Conservation (phyloP, 2,113 vertebrate species). For the Tor tambroides region DNA sequence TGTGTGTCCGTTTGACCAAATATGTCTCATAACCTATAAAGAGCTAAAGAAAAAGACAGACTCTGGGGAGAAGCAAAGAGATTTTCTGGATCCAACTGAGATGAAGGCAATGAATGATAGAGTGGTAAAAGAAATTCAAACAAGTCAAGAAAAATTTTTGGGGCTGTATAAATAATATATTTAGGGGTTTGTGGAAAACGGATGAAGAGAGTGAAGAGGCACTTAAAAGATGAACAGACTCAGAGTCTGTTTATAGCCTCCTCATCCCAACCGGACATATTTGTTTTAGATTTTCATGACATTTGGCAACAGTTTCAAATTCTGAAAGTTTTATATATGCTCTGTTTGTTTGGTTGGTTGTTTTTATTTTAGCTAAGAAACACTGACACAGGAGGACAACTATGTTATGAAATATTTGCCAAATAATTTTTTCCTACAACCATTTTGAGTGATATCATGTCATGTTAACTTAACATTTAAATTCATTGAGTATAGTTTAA, state of each 20-base stretch:
- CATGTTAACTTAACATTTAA: not conserved
- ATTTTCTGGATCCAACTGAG: not conserved
- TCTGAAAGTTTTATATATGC: too few species aligned
- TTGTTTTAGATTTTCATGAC: too few species aligned
- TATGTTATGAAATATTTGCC: too few species aligned
- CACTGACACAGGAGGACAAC: too few species aligned
- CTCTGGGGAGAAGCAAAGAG: not conserved
- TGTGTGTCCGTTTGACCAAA: slow-evolving; percentile 7
- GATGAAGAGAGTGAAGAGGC: too few species aligned
- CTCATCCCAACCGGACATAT: too few species aligned
- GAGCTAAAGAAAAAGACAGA: not conserved
- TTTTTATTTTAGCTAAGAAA: too few species aligned
- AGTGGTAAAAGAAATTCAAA: not conserved
- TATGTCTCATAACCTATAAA: not conserved
- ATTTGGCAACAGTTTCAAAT: too few species aligned
- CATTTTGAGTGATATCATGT: not conserved
- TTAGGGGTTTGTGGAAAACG: not conserved
- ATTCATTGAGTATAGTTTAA: not conserved
- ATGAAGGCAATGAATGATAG: slow-evolving; percentile 10
- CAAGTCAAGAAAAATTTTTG: not conserved
- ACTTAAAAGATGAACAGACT: not conserved
- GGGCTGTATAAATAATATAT: not conserved
- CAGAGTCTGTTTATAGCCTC: not conserved
- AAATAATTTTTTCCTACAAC: not conserved
- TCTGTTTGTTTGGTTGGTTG: too few species aligned